phyloP scores from a whole-genome alignment of 2,797 vertebrate genomes.

The Pseudochirops cupreus region DNA sequence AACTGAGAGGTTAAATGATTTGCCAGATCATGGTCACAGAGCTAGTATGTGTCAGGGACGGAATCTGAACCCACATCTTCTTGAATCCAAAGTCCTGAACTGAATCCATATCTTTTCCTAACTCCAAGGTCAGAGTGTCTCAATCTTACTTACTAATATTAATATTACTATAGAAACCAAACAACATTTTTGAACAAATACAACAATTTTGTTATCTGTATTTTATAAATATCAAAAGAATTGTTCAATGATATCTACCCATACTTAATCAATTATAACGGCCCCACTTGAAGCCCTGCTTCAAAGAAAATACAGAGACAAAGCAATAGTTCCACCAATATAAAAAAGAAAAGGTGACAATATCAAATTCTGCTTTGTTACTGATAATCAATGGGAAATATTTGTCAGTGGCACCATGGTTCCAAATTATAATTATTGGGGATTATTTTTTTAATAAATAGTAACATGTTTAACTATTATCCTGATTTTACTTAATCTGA shows the following conservation, averaged over 20 bases:
- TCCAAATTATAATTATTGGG: slow-evolving; percentile 69
- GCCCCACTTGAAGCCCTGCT: not conserved
- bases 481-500: slow-evolving; percentile 83
- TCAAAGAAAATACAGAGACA: not conserved
- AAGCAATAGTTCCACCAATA: not conserved
- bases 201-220: slow-evolving; percentile 7
- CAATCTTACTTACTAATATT: not conserved
- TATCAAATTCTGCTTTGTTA: slow-evolving; percentile 59
- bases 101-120: not conserved
- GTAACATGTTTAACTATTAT: slow-evolving; percentile 77
- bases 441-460: slow-evolving; percentile 73
- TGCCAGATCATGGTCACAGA: not conserved
- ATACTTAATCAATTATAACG: slow-evolving; percentile 3
- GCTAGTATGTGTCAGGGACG: not conserved
- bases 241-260: not conserved
- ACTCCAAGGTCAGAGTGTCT: not conserved
- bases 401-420: slow-evolving; percentile 78
- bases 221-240: not conserved
- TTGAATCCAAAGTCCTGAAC: not conserved
- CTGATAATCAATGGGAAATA: slow-evolving; percentile 78
- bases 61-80: not conserved
- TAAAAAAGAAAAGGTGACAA: not conserved
- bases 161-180: not conserved
- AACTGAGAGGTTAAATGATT: not conserved
- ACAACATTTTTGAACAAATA: not conserved